Conservation (phyloP, 1,140 invertebrate genomes). For the Mercenaria mercenaria region DNA sequence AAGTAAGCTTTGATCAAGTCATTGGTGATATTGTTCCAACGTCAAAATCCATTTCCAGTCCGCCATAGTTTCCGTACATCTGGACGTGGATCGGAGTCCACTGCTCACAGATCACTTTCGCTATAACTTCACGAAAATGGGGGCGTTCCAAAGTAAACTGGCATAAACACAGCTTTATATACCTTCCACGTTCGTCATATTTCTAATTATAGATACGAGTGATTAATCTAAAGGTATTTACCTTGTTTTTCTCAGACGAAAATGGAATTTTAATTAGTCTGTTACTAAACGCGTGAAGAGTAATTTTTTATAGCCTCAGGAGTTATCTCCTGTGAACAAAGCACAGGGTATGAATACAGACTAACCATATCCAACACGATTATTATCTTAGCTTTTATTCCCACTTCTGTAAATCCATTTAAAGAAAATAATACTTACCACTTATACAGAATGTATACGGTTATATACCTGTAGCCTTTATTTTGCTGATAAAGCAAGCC, state of each 20-base stretch:
- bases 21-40: background rate
- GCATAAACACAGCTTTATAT: slow-evolving; percentile 11
- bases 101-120: slow-evolving; percentile 39
- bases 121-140: slow-evolving; percentile 30
- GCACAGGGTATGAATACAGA: no score
- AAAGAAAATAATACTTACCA: no score
- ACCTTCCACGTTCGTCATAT: background rate
- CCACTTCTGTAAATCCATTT: no score
- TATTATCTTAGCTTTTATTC: no score
- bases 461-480: background rate
- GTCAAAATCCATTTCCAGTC: slow-evolving; percentile 65
- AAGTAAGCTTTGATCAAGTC: slow-evolving; percentile 52
- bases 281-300: no score
- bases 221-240: background rate
- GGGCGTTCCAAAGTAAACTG: slow-evolving; percentile 27
- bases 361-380: no score
- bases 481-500: no score
- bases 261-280: no score
- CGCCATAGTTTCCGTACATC: slow-evolving; percentile 37
- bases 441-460: no score
- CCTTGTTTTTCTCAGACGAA: background rate
- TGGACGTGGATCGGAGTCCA: slow-evolving; percentile 39
- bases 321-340: no score
- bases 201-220: background rate
- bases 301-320: no score